Evolutionary conservation across 92 coral and sea anemone genomes (phyloP).

Genomic region (Phenganax marumi): DNA sequence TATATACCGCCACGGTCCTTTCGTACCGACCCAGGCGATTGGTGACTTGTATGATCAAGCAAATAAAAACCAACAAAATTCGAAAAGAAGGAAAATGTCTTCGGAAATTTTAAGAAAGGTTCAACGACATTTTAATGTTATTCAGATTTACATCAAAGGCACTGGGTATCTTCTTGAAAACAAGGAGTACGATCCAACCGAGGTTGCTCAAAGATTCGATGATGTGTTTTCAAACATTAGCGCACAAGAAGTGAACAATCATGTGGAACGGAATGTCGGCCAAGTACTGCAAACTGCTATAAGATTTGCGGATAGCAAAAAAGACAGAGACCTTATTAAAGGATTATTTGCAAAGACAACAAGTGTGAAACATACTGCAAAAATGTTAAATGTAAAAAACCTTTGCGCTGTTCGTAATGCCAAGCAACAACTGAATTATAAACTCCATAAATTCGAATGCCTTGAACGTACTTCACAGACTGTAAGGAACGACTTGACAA

Average conservation of each 20-base stretch:
- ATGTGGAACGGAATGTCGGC: conserved; percentile 29
- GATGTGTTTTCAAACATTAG: neutral
- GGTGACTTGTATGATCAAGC: conserved; percentile 21
- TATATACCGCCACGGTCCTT: conserved; percentile 36
- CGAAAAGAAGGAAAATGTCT: conserved; percentile 25
- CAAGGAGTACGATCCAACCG: conserved; percentile 22
- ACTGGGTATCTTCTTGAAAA: conserved; percentile 47
- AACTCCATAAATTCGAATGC: conserved; percentile 22
- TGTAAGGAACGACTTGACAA: conserved; percentile 61
- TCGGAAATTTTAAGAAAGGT: conserved; percentile 26
- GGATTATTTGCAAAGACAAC: conserved; percentile 27
- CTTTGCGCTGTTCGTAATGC: conserved; percentile 19
- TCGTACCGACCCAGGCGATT: conserved; percentile 43
- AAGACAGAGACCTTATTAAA: conserved; percentile 53
- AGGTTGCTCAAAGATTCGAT: conserved; percentile 37
- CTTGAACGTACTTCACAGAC: conserved; percentile 46
- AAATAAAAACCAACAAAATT: neutral
- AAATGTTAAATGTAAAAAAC: conserved; percentile 30
- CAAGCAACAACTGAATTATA: conserved; percentile 20
- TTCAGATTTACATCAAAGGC: conserved; percentile 35
- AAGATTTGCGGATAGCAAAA: conserved; percentile 48
- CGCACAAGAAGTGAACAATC: conserved; percentile 22
- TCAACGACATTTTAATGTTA: conserved; percentile 31
- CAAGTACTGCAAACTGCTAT: conserved; percentile 31
- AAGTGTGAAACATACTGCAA: conserved; percentile 20